Percentiles rank a stretch among this genome's conserved stretches.
These are phyloP conservation scores for Zoanthus sociatus DNA, from an alignment of 92 coral and sea anemone genomes.

Conservation along the genomic window DNA sequence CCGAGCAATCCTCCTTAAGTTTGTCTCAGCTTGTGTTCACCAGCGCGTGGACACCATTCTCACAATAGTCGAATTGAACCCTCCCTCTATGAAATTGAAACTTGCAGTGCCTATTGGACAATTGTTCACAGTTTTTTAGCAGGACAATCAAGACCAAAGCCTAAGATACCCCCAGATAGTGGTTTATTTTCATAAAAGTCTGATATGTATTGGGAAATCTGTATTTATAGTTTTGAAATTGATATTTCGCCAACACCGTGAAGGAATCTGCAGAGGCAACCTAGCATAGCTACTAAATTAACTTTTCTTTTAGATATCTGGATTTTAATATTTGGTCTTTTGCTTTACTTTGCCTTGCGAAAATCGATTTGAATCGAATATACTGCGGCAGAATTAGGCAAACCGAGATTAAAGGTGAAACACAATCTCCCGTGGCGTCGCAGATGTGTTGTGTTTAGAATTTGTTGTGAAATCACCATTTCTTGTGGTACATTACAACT, in stretches of 20 bases:
- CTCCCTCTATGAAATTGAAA: constrained; percentile 16
- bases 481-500: too few species aligned
- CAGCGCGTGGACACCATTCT: constrained; percentile 6
- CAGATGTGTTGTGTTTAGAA: constrained; percentile 10
- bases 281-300: constrained; percentile 3
- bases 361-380: constrained; percentile 4
- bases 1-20: neutral
- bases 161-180: constrained; percentile 18
- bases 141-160: constrained; percentile 17
- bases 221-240: too few species aligned
- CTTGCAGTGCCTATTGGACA: constrained; percentile 33
- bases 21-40: constrained; percentile 13
- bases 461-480: constrained; percentile 21
- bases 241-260: constrained; percentile 3
- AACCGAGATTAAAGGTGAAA: constrained; percentile 23
- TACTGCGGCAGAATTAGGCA: neutral
- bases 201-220: constrained; percentile 23
- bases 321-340: neutral
- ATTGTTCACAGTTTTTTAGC: neutral
- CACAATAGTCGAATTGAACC: constrained; percentile 15
- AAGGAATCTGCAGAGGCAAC: constrained; percentile 17
- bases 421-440: constrained; percentile 11
- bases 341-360: constrained; percentile 27
- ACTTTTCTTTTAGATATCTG: constrained; percentile 25
- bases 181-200: neutral